Evolutionary conservation across 2,113 vertebrate genomes (phyloP), one percentile per base, ranked within the genome.

Genomic region (Alaudala cheleensis): DNA sequence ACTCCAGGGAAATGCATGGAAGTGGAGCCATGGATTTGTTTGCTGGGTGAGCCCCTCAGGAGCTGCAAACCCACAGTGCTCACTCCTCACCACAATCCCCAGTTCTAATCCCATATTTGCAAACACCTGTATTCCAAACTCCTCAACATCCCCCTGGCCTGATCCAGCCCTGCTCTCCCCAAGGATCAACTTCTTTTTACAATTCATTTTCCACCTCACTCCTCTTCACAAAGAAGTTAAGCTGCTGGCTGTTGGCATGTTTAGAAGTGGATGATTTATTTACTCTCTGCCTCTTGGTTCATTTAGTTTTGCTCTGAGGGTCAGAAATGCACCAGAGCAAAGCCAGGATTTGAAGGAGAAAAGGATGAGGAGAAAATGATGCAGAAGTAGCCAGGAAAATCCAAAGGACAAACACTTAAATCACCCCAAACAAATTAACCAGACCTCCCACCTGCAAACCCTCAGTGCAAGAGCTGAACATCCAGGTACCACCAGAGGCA

Each of bases 361-460:
- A 94, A 94, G 76, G 61, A 57, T 69, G 58, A 11, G 50, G 53
- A 60, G 39, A 69, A 90, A 83, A 73, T 69, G 24, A 91, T 62
- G 51, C 20, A 50, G 71, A 49, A 50, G 33, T 3, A 71, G 44
- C 24, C 42, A 33, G 67, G 66, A 88, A 65, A 90, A 94, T 67
- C 61, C 79, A 78, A 69, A 78, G 40, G 50, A 78, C 28, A 95
- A 96, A 93, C 53, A 78, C 15, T 81, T 53, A 10, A 95, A 60
- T 10, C 57, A 33, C 56, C 37, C 2, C 2, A 60, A 86, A 45
- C 67, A 93, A 94, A 92, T 93, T 74, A 92, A 74, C 51, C 14
- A 74, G 95, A 96, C 93, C 94, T 97, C 93, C 94, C 90, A 95
- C 66, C 34, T 90, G 42, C 54, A 58, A 54, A 66, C 39, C 15